Base-by-base conservation (phyloP, 1,140 invertebrate genomes). In the Papilio polytes region DNA sequence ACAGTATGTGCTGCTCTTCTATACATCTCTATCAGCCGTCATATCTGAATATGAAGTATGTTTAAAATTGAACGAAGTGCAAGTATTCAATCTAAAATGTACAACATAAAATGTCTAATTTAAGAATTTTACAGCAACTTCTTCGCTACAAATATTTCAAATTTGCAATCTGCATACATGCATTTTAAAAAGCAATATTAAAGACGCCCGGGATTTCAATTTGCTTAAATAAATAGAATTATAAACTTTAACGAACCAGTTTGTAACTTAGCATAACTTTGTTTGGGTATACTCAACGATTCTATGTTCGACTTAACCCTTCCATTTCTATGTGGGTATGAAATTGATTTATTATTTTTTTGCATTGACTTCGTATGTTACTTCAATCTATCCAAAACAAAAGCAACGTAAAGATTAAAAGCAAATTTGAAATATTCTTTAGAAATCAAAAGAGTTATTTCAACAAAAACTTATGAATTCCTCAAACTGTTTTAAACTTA, bases 111-210 rank as follows among this genome's bases (percentile, higher is more conserved):
- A 36, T 36, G 31, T 36, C 8, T 63, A 26, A 22, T 63, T 63
- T 63, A 3, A 63, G 22, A 3, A 22, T 22, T 59, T 22, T 22
- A 9, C 3, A 22, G 56, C 56, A 63, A 22, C 56, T 12, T 1
- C 9, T 59, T 20, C n/a, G n/a, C 56, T n/a, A 59, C n/a, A 1
- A 20, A 59, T 2, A 59, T 59, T 20, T 4, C 6, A 59, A n/a
- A n/a, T 59, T 9, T n/a, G 8, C 56, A 63, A 22, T 63, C 56
- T 63, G 56, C 56, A 63, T 63, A 63, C 8, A 63, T 63, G 20
- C 22, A 63, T 63, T 63, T 63, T 63, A 63, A 63, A 63, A 63
- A 20, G 20, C 56, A 63, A 22, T 63, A 22, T 63, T 63, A 63
- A 63, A 63, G 56, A 12, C 20, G 56, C 8, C 56, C 53, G 18